Conservation (phyloP, 2,113 vertebrate genomes). For the Plectropomus leopardus region DNA sequence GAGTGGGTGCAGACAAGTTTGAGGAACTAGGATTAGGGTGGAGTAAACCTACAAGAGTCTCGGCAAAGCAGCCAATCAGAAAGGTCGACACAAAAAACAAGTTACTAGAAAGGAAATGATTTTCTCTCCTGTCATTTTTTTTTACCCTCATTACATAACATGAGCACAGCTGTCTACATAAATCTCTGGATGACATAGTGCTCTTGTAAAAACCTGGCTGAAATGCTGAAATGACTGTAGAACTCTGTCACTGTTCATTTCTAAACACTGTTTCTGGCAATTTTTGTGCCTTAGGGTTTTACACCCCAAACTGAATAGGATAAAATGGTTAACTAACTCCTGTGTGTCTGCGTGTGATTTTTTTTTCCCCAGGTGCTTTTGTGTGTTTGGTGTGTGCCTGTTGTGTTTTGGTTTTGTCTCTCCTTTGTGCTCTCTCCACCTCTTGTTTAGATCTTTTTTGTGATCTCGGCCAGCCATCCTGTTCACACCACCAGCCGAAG, state of each 20-base stretch:
- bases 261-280: neutral
- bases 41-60: constrained; percentile 28
- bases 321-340: too few relatives aligned
- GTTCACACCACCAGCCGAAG: too few relatives aligned
- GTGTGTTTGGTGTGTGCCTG: too few relatives aligned
- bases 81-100: constrained; percentile 52
- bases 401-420: too few relatives aligned
- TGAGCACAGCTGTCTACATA: neutral
- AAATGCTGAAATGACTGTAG: neutral
- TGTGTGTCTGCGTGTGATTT: too few relatives aligned
- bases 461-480: too few relatives aligned
- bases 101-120: constrained; percentile 8
- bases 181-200: neutral
- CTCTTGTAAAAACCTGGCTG: neutral
- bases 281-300: neutral
- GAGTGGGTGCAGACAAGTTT: constrained; percentile 42
- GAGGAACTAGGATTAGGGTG: constrained; percentile 64
- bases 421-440: too few relatives aligned
- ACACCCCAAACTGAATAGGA: too few relatives aligned
- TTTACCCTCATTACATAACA: constrained; percentile 9
- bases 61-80: constrained; percentile 50
- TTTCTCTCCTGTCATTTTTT: neutral
- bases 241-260: neutral
- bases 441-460: too few relatives aligned
- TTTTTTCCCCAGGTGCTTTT: too few relatives aligned